These are phyloP conservation scores for Vombatus ursinus DNA, from an alignment of 2,113 vertebrate species.

Conservation along the genomic window DNA sequence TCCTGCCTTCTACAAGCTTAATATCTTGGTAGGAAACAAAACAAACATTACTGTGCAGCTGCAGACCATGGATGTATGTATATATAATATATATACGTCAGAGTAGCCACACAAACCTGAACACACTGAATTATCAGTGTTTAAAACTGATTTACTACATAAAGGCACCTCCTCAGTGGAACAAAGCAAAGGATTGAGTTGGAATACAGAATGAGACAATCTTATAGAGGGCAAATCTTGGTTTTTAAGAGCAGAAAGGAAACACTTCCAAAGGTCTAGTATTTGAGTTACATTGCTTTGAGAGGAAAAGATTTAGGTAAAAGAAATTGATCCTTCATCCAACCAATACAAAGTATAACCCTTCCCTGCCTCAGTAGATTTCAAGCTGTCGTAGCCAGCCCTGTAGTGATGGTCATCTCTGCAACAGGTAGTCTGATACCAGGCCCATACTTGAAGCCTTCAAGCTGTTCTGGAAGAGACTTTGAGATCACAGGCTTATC, in stretches of 20 bases:
- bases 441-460: background rate
- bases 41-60: background rate
- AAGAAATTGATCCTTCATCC: background rate
- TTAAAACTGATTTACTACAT: background rate
- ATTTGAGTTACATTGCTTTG: background rate
- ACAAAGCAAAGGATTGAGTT: background rate
- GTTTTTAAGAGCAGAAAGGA: background rate
- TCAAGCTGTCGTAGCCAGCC: background rate
- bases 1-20: background rate
- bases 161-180: background rate
- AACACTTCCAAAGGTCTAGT: background rate
- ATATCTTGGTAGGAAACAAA: background rate
- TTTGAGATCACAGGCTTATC: background rate
- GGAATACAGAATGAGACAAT: background rate
- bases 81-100: background rate
- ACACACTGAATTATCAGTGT: background rate
- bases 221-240: background rate
- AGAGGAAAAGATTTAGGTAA: background rate
- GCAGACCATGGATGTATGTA: background rate
- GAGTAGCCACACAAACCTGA: conserved; percentile 3
- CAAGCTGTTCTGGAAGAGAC: background rate
- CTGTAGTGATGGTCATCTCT: background rate
- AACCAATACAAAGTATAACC: background rate
- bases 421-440: background rate
- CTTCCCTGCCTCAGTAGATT: background rate